These are phyloP conservation scores for Cyclophora punctaria DNA, from an alignment of 2,888 invertebrate species.

Conservation along the genomic window DNA sequence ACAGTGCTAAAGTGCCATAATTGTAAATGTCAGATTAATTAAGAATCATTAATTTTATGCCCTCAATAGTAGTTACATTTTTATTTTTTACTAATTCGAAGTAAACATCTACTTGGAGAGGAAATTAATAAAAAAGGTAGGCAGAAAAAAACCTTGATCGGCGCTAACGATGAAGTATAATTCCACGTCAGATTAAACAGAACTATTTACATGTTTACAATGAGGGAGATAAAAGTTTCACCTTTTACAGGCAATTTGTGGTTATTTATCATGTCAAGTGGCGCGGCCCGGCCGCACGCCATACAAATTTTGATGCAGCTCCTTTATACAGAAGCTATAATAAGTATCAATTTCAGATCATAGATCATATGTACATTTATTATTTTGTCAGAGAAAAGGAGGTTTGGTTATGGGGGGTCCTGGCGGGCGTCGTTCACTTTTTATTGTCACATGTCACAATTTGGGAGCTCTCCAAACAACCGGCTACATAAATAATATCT, in stretches of 20 bases:
- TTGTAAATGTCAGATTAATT: too few relatives aligned
- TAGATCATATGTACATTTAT: slow-evolving; percentile 72
- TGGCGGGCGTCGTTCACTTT: slow-evolving; percentile 60
- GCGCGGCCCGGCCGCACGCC: slow-evolving; percentile 34
- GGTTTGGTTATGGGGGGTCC: slow-evolving; percentile 63
- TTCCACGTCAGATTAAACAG: slow-evolving; percentile 53
- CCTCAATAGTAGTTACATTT: not conserved
- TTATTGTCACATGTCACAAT: slow-evolving; percentile 66
- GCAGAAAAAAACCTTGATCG: slow-evolving; percentile 2
- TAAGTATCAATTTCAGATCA: slow-evolving; percentile 75
- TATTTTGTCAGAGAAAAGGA: slow-evolving; percentile 41
- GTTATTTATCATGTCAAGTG: slow-evolving; percentile 64
- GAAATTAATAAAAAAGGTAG: not conserved
- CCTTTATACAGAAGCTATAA: slow-evolving; percentile 74
- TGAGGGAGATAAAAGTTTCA: slow-evolving; percentile 58
- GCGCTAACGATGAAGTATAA: slow-evolving; percentile 41
- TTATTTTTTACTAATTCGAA: not conserved
- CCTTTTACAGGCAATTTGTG: slow-evolving; percentile 70
- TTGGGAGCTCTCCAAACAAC: slow-evolving; percentile 48
- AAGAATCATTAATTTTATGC: too few relatives aligned
- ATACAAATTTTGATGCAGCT: slow-evolving; percentile 57
- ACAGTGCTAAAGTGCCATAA: too few relatives aligned
- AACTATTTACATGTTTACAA: slow-evolving; percentile 67
- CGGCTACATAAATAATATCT: slow-evolving; percentile 56
- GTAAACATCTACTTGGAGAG: not conserved